A percentile compares a stretch with the other conserved stretches of the same genome.
phyloP scores from a whole-genome alignment of 2,113 vertebrate genomes.

The Pelmatolapia mariae region DNA sequence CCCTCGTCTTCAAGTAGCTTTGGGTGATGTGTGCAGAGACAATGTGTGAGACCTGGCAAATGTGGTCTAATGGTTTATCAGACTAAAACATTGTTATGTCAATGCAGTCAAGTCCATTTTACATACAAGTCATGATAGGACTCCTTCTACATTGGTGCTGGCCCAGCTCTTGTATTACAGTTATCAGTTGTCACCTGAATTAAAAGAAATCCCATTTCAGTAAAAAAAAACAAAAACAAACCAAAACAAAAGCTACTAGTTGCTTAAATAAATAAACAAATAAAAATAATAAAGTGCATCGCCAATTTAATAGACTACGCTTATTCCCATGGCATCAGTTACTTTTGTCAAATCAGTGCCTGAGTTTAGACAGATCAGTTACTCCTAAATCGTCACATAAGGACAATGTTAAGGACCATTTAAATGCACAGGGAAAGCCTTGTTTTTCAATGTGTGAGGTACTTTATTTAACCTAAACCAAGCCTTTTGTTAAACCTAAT shows the following conservation, averaged over 20 bases:
- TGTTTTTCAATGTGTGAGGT: background rate
- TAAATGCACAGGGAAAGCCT: background rate
- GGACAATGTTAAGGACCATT: background rate
- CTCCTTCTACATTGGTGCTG: background rate
- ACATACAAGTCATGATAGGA: background rate
- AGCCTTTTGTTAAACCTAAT: background rate
- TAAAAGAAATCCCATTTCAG: rapidly evolving
- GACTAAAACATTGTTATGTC: background rate
- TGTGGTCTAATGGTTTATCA: background rate
- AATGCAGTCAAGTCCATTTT: background rate
- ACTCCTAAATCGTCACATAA: background rate
- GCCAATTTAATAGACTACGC: rapidly evolving
- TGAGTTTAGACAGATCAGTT: background rate
- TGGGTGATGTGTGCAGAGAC: rapidly evolving
- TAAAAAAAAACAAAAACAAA: rapidly evolving
- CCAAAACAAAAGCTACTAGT: background rate
- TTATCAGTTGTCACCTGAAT: background rate
- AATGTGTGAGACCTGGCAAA: background rate
- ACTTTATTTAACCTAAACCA: background rate
- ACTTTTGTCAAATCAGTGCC: background rate
- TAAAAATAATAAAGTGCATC: background rate
- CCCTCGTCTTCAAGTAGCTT: background rate
- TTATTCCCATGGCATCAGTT: background rate
- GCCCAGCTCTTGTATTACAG: background rate
- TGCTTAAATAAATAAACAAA: background rate